Percentiles rank a stretch among this genome's conserved stretches.
Conservation (phyloP, 2,113 vertebrate species). For the Ceyx melanurus region DNA sequence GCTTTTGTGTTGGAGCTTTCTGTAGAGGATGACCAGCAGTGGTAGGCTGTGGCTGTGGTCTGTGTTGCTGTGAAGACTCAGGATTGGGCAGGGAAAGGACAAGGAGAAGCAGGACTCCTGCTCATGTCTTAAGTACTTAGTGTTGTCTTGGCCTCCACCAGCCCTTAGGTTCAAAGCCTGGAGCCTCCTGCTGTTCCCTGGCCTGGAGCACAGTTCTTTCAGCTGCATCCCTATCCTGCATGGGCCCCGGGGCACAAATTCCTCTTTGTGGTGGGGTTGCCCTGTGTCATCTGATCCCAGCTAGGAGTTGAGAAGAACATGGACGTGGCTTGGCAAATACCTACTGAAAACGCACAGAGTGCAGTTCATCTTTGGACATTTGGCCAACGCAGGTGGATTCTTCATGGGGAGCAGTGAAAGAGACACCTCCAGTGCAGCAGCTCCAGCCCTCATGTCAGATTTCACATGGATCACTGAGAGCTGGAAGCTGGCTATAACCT, state of each 20-base stretch:
- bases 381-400: not conserved
- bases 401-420: not conserved
- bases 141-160: not conserved
- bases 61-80: not conserved
- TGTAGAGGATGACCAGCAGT: not conserved
- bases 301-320: not conserved
- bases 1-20: not conserved
- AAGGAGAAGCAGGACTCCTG: not conserved
- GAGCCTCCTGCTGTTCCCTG: not conserved
- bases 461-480: not conserved
- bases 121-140: fast-evolving
- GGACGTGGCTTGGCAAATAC: not conserved
- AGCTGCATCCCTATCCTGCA: not conserved
- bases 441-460: not conserved
- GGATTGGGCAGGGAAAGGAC: not conserved
- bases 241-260: fast-evolving
- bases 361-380: fast-evolving
- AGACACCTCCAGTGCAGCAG: not conserved
- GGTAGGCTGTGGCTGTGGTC: not conserved
- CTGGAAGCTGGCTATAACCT: not conserved
- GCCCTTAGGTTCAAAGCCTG: not conserved
- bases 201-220: not conserved
- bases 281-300: not conserved
- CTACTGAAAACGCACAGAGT: not conserved
- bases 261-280: not conserved